phyloP scores from a whole-genome alignment of 2,797 vertebrate species.

The Cygnus olor region DNA sequence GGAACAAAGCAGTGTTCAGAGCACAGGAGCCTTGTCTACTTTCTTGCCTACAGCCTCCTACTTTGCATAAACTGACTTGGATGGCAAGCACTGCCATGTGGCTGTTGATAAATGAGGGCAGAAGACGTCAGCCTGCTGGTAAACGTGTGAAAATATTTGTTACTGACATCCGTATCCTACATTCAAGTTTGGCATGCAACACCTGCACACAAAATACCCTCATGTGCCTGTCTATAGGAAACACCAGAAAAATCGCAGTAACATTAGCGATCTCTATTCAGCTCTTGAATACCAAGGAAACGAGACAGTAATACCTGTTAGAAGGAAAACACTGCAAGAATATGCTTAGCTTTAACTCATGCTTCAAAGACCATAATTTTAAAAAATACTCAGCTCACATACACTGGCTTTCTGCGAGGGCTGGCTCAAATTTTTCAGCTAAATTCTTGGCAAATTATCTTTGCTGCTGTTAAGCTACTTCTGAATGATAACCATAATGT shows the following conservation, averaged over 20 bases:
- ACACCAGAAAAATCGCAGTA: not conserved
- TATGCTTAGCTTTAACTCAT: not conserved
- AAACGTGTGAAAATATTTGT: not conserved
- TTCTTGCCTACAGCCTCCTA: not conserved
- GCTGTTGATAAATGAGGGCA: rapidly evolving
- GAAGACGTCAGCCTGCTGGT: not conserved
- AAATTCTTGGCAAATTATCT: not conserved
- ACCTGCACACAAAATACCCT: not conserved
- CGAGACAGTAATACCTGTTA: not conserved
- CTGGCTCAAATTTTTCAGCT: not conserved
- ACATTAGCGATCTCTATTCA: not conserved
- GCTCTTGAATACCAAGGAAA: not conserved
- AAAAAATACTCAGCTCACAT: not conserved
- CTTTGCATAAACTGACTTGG: not conserved
- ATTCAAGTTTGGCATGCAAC: rapidly evolving
- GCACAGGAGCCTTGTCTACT: not conserved
- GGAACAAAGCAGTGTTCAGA: not conserved
- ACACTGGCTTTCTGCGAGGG: not conserved
- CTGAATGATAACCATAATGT: not conserved
- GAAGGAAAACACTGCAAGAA: not conserved
- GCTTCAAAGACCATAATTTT: not conserved
- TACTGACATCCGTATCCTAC: rapidly evolving
- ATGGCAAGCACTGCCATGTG: not conserved
- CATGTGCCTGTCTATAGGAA: not conserved
- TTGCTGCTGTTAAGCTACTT: not conserved